phyloP scores from a whole-genome alignment of 1,140 invertebrate genomes.

The Psix sp. region DNA sequence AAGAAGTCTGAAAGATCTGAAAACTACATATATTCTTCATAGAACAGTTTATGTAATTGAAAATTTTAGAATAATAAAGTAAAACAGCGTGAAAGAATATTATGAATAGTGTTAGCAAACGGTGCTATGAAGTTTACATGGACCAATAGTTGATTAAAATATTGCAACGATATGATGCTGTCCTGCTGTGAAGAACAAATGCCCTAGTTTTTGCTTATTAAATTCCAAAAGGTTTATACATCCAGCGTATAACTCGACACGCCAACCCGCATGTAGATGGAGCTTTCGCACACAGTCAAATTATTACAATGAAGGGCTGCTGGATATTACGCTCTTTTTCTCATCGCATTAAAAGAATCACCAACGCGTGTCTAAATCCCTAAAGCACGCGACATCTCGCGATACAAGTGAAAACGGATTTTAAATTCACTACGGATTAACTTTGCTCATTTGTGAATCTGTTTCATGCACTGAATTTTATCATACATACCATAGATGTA shows the following conservation, averaged over 20 bases:
- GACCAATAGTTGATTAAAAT: constrained; percentile 39
- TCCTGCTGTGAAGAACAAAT: constrained; percentile 39
- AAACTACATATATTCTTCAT: too few relatives aligned
- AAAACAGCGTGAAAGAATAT: not conserved
- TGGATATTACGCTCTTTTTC: constrained; percentile 45
- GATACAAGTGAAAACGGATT: constrained; percentile 25
- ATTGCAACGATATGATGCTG: constrained; percentile 24
- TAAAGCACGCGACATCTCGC: constrained; percentile 43
- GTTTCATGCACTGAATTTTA: constrained; percentile 36
- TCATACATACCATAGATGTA: too few relatives aligned
- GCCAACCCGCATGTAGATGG: constrained; percentile 6
- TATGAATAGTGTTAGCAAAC: constrained; percentile 18
- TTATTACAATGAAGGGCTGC: constrained; percentile 17
- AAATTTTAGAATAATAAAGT: too few relatives aligned
- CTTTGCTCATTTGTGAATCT: constrained; percentile 28
- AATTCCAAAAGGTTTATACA: constrained; percentile 54
- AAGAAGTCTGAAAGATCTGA: too few relatives aligned
- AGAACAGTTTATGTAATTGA: too few relatives aligned
- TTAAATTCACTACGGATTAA: constrained; percentile 50
- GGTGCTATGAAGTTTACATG: constrained; percentile 36
- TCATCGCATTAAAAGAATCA: constrained; percentile 62
- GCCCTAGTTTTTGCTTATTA: constrained; percentile 57
- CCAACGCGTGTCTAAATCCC: constrained; percentile 47
- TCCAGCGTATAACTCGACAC: constrained; percentile 17
- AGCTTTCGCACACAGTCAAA: constrained; percentile 32